A percentile compares a stretch with the other conserved stretches of the same genome.
phyloP scores from a whole-genome alignment of 2,888 invertebrate species.

The Cepaea hortensis region DNA sequence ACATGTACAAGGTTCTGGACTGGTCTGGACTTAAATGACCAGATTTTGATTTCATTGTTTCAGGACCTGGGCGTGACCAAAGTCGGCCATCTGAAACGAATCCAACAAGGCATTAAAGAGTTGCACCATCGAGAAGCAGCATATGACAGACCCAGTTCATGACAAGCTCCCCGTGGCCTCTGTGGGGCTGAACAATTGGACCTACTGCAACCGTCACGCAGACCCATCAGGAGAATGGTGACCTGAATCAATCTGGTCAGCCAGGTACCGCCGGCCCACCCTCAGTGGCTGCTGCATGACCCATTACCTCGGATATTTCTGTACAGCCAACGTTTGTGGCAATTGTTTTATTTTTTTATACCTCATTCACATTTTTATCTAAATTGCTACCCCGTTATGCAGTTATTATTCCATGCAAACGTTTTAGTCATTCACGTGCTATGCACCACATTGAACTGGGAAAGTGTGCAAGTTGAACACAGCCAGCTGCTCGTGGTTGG shows the following conservation, averaged over 20 bases:
- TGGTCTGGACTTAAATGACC: too few relatives aligned
- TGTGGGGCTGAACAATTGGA: background rate
- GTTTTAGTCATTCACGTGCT: background rate
- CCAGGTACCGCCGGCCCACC: background rate
- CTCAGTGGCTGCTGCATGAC: background rate
- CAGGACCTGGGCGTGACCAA: slow-evolving; percentile 95
- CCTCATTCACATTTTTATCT: background rate
- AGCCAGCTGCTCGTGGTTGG: too few relatives aligned
- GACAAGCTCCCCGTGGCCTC: slow-evolving; percentile 28
- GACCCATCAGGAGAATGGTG: background rate
- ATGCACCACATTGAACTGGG: background rate
- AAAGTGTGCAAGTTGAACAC: background rate
- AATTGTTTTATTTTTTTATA: background rate
- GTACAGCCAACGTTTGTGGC: background rate
- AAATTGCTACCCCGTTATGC: slow-evolving; percentile 2
- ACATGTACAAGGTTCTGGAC: too few relatives aligned
- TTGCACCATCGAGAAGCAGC: slow-evolving; percentile 76
- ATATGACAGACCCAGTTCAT: slow-evolving; percentile 56
- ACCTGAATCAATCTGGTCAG: background rate
- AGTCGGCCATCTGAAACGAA: slow-evolving; percentile 96
- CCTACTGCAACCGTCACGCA: background rate
- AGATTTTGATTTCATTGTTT: slow-evolving; percentile 8
- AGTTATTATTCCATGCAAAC: slow-evolving; percentile 20
- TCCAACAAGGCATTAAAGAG: slow-evolving; percentile 93
- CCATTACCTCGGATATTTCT: background rate